A percentile compares a stretch with the other conserved stretches of the same genome.
Conservation (phyloP, 1,140 invertebrate species). For the Hylaeus anthracinus region DNA sequence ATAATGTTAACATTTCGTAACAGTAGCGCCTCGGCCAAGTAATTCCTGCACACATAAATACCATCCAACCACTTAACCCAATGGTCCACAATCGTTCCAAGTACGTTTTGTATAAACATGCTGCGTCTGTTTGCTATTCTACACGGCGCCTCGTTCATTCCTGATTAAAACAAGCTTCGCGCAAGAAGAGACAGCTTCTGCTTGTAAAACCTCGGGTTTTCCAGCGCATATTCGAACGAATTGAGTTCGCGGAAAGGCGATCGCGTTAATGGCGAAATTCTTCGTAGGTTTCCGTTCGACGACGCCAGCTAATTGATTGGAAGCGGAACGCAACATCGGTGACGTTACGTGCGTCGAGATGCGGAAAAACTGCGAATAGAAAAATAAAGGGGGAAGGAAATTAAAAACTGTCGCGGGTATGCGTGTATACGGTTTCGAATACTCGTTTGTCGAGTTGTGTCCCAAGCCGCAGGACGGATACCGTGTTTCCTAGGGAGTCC, state of each 20-base stretch:
- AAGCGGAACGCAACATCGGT: not conserved
- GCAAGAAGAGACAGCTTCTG: slow-evolving; percentile 21
- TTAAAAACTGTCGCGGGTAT: slow-evolving; percentile 12
- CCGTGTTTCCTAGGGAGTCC: slow-evolving; percentile 40
- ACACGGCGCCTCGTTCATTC: not conserved
- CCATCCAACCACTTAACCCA: no score
- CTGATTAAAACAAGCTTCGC: slow-evolving; percentile 17
- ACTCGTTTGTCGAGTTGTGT: slow-evolving; percentile 49
- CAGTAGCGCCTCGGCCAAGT: no score
- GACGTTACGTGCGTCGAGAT: not conserved
- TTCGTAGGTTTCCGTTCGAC: not conserved
- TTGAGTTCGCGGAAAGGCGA: not conserved
- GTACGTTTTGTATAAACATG: slow-evolving; percentile 10
- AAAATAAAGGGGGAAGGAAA: not conserved
- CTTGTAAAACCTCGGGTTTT: slow-evolving; percentile 31
- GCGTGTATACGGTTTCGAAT: slow-evolving; percentile 28
- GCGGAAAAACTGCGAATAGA: not conserved
- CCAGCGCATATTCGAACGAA: not conserved
- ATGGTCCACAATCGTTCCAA: not conserved
- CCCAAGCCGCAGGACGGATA: slow-evolving; percentile 19
- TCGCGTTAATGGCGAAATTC: not conserved
- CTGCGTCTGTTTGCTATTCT: slow-evolving; percentile 14
- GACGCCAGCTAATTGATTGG: slow-evolving; percentile 5
- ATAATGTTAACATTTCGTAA: no score
- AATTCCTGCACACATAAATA: no score